Conservation (phyloP, 2,888 invertebrate species). For the Habroteleia sp. region DNA sequence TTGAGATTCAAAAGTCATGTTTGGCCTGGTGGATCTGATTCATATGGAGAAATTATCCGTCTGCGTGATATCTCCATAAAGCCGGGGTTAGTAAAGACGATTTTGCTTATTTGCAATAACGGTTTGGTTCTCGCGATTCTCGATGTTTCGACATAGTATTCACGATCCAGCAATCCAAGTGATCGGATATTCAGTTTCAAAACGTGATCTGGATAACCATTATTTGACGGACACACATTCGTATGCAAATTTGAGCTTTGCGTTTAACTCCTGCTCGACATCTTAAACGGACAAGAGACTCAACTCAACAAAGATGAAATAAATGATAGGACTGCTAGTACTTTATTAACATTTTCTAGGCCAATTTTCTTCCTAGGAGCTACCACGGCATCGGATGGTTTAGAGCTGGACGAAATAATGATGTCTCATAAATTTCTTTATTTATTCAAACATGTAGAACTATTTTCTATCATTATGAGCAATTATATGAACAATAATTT, state of each 20-base stretch:
- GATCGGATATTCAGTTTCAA: conserved; percentile 69
- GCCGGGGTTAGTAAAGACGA: conserved; percentile 65
- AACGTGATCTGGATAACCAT: conserved; percentile 75
- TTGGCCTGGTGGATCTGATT: conserved; percentile 64
- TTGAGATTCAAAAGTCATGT: conserved; percentile 72
- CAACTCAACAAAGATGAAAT: conserved; percentile 9
- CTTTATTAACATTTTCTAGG: conserved; percentile 57
- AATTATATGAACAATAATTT: too few species aligned
- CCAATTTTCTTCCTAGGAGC: conserved; percentile 43
- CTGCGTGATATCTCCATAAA: conserved; percentile 72
- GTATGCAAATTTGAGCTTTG: conserved; percentile 73
- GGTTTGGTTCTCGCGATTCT: conserved; percentile 63
- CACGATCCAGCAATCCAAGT: conserved; percentile 67
- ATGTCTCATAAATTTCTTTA: conserved; percentile 49
- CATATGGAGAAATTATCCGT: conserved; percentile 76
- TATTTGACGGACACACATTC: conserved; percentile 70
- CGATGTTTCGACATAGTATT: conserved; percentile 57
- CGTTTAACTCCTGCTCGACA: conserved; percentile 3
- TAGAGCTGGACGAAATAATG: conserved; percentile 45
- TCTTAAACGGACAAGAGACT: conserved; percentile 31
- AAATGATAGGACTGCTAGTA: conserved; percentile 34
- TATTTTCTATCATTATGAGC: too few species aligned
- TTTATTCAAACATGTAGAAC: too few species aligned
- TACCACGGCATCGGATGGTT: conserved; percentile 35
- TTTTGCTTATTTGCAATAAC: conserved; percentile 76